Percentiles rank a stretch among this genome's conserved stretches.
These are phyloP conservation scores for Sclerodermus sp. DNA, from an alignment of 2,888 invertebrate genomes.

Conservation along the genomic window DNA sequence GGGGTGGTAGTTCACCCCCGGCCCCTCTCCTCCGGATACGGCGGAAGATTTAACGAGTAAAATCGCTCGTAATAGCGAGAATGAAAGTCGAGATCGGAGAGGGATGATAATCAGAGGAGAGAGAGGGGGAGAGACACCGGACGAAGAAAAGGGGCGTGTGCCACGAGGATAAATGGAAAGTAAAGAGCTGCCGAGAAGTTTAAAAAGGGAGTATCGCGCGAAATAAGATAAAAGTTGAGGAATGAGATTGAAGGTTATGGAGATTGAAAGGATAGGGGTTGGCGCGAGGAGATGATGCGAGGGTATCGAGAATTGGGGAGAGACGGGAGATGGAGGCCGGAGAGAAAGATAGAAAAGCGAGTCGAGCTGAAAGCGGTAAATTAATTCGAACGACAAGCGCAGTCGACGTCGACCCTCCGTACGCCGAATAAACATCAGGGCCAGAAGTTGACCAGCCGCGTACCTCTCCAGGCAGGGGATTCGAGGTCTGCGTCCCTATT, in stretches of 20 bases:
- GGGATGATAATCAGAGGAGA: too few species aligned
- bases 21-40: too few species aligned
- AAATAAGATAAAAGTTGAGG: too few species aligned
- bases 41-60: too few species aligned
- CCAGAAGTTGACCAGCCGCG: constrained; percentile 47
- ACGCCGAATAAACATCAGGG: constrained; percentile 47
- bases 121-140: too few species aligned
- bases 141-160: too few species aligned
- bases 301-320: background rate
- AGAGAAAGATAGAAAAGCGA: background rate
- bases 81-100: too few species aligned
- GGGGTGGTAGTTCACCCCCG: background rate
- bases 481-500: constrained; percentile 22
- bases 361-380: constrained; percentile 26
- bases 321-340: background rate
- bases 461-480: too few species aligned
- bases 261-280: background rate
- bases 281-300: background rate
- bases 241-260: background rate
- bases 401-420: constrained; percentile 29
- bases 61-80: too few species aligned
- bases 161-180: too few species aligned
- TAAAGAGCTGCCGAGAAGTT: too few species aligned
- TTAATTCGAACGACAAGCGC: constrained; percentile 51
- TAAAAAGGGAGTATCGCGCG: too few species aligned